Percentiles rank a stretch among this genome's conserved stretches.
Conservation (phyloP, 2,113 vertebrate species). For the Panthera uncia region DNA sequence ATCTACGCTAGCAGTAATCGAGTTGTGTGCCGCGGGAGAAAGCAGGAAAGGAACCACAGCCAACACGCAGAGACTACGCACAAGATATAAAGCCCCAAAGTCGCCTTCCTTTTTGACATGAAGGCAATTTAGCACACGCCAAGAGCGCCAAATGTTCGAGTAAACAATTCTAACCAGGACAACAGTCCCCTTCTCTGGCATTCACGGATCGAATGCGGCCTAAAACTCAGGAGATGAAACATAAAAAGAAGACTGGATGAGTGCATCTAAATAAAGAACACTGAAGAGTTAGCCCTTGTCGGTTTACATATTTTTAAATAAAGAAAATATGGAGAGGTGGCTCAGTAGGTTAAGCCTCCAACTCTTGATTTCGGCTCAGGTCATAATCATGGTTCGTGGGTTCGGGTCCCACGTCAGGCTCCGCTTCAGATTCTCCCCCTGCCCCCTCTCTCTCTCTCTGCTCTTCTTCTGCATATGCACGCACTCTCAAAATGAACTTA, state of each 20-base stretch:
- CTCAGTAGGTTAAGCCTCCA: no score
- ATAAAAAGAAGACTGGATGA: not conserved
- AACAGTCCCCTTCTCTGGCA: not conserved
- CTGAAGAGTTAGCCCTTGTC: not conserved
- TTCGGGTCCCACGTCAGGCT: no score
- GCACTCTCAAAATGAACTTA: no score
- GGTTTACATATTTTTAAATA: not conserved
- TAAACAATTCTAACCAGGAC: not conserved
- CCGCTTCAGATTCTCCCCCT: no score
- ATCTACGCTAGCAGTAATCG: accelerated
- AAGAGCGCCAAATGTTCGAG: no score
- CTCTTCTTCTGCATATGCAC: no score
- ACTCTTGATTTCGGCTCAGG: no score
- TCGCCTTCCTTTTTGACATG: not conserved
- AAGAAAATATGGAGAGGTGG: not conserved
- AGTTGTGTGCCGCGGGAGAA: accelerated
- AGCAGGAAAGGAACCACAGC: not conserved
- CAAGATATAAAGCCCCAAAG: not conserved
- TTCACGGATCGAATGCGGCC: not conserved
- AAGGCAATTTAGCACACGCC: not conserved
- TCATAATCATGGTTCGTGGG: no score
- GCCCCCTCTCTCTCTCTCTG: accelerated
- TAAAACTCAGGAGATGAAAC: not conserved
- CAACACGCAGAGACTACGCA: accelerated
- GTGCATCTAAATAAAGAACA: not conserved